phyloP scores from a whole-genome alignment of 2,113 vertebrate genomes.

The Malurus cyaneus region DNA sequence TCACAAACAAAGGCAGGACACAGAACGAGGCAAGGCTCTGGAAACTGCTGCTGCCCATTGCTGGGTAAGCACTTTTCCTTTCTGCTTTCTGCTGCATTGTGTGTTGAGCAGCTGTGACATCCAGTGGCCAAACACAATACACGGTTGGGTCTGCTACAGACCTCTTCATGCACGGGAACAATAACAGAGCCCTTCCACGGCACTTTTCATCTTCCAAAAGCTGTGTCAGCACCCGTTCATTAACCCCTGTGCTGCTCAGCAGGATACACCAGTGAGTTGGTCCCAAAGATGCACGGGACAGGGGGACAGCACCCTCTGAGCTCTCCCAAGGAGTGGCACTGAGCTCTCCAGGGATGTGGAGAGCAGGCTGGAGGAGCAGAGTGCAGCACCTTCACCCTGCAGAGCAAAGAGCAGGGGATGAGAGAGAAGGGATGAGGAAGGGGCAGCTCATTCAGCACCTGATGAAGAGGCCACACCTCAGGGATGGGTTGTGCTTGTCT shows the following conservation, averaged over 20 bases:
- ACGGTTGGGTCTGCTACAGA: neutral
- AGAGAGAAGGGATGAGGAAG: neutral
- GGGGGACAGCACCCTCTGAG: neutral
- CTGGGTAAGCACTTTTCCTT: conserved; percentile 6
- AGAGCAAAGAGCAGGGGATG: neutral
- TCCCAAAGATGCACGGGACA: accelerated
- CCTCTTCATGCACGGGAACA: neutral
- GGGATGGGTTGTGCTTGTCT: neutral
- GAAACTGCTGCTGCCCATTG: neutral
- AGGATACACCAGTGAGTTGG: neutral
- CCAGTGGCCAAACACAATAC: conserved; percentile 66
- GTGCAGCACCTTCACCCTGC: neutral
- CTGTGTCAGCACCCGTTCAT: neutral
- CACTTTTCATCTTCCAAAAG: conserved; percentile 11
- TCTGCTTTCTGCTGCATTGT: neutral
- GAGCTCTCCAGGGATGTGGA: neutral
- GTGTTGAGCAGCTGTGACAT: conserved; percentile 56
- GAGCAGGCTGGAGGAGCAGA: neutral
- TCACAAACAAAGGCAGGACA: neutral
- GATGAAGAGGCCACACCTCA: neutral
- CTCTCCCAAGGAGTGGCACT: neutral
- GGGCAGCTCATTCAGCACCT: neutral
- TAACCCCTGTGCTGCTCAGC: neutral
- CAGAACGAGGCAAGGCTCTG: neutral
- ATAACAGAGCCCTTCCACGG: conserved; percentile 20